Evolutionary conservation across 1,140 invertebrate genomes (phyloP).

Genomic region (Orchestia grillus): DNA sequence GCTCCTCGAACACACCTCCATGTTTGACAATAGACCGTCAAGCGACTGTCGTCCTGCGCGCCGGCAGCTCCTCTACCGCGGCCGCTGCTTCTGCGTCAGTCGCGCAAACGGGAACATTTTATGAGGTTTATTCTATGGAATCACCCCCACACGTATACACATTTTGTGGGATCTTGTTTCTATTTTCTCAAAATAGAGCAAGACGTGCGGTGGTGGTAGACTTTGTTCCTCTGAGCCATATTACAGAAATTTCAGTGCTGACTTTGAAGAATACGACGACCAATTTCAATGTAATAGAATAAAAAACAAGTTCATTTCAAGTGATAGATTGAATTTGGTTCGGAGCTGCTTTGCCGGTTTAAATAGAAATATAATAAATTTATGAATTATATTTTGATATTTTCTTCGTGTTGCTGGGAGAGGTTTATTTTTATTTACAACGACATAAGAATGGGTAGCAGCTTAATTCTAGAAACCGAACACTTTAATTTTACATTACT

Average conservation of each 20-base stretch:
- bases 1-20: not conserved
- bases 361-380: not conserved
- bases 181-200: not conserved
- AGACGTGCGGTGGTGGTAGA: not conserved
- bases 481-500: not conserved
- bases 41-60: not conserved
- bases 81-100: not conserved
- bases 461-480: not conserved
- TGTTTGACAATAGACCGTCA: slow-evolving; percentile 44
- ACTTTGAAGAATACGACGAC: not conserved
- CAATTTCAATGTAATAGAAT: not conserved
- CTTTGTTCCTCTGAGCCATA: not conserved
- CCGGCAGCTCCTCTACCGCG: not conserved
- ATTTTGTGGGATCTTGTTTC: not conserved
- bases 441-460: not conserved
- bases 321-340: not conserved
- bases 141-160: not conserved
- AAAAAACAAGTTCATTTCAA: not conserved
- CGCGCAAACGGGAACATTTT: not conserved
- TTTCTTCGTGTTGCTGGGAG: not conserved
- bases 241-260: not conserved
- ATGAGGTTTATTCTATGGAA: not conserved
- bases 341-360: not conserved
- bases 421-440: not conserved
- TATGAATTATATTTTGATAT: not conserved